Evolutionary conservation across 2,113 vertebrate species (phyloP), one percentile per base, ranked within the genome.

Genomic region (Bujurquina vittata): DNA sequence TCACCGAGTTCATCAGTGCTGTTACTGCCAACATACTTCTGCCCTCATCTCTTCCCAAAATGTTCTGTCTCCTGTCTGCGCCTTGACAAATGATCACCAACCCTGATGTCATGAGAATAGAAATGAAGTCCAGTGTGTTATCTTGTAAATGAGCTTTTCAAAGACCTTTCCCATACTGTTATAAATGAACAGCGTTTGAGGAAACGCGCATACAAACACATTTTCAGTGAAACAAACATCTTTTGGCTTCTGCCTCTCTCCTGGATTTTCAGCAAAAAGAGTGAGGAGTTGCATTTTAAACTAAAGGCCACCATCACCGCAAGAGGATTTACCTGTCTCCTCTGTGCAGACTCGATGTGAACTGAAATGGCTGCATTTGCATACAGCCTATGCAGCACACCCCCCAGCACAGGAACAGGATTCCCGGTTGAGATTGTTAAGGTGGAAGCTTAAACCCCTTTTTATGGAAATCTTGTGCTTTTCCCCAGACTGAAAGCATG

Each of bases 31-130:
- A 65, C 62, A 75, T 54, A n/a, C 85, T 80, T 88, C 85, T 81
- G 56, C 58, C 74, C 31, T 62, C 22, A 79, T 91, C 78, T 35
- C 46, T 14, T 33, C 77, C 74, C 69, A 73, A 83, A 83, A 73
- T 92, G 75, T 78, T 84, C 74, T 80, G 85, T 92, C 85, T 86
- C 62, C 79, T 78, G 87, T 92, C 87, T 87, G 56, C 77, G 74
- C 69, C 84, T 75, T 73, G 78, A 90, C 92, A 93, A 89, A 93
- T 76, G 59, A 91, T 91, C 91, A 85, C 93, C 93, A 94, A 91
- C 92, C 88, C 76, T 26, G 57, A 77, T 60, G 56, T 77, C 78
- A 43, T 49, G 63, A 77, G 46, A 88, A 81, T 72, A 85, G 43
- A 79, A 83, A 85, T 46, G 57, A 63, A 46, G 57, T 79, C 63